phyloP scores from a whole-genome alignment of 2,888 invertebrate species.

The Latrodectus elegans region DNA sequence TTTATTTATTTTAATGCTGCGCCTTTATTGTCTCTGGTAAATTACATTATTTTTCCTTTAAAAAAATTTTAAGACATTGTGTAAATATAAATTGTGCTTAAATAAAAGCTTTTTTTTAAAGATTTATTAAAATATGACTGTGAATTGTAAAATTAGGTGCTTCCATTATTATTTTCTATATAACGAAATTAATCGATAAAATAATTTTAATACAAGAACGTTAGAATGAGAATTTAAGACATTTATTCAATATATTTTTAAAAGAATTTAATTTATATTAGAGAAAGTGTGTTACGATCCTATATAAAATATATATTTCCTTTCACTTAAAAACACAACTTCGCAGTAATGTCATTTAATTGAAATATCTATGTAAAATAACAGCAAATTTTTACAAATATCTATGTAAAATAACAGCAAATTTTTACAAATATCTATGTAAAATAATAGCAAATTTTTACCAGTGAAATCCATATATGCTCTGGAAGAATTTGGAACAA shows the following conservation, averaged over 20 bases:
- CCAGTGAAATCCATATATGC: conserved; percentile 78
- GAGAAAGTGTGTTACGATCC: background rate
- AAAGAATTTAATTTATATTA: background rate
- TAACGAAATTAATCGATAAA: too few species aligned
- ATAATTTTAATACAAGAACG: too few species aligned
- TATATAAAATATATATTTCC: background rate
- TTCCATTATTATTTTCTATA: too few species aligned
- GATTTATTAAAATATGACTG: too few species aligned
- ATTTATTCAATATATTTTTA: background rate
- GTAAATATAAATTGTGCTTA: too few species aligned
- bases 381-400: conserved; percentile 17
- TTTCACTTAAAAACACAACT: background rate
- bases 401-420: background rate
- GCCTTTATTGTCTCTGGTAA: too few species aligned
- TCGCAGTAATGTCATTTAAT: background rate
- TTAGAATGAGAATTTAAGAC: background rate
- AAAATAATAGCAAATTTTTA: background rate
- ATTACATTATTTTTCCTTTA: too few species aligned
- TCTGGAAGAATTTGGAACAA: conserved; percentile 81
- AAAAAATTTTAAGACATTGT: too few species aligned
- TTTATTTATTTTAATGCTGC: too few species aligned
- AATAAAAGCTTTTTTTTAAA: too few species aligned
- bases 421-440: background rate
- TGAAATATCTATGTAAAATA: too few species aligned
- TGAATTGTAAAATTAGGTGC: too few species aligned